Evolutionary conservation across 2,888 invertebrate genomes (phyloP), one percentile per base, ranked within the genome.

Genomic region (Stenurella melanura): DNA sequence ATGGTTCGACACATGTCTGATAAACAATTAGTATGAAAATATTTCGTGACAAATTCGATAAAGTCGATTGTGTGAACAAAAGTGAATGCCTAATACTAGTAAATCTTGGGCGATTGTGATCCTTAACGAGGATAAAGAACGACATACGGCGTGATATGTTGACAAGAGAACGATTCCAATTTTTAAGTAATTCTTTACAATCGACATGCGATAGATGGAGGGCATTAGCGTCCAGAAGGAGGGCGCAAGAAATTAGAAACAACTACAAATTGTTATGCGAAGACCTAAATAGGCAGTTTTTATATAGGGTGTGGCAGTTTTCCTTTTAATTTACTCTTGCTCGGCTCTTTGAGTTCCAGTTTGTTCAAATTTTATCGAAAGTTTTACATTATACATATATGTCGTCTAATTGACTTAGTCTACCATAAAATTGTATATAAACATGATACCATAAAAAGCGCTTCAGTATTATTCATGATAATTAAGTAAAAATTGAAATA

Each of bases 91-190:
- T 77, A 75, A 70, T 77, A 70, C 68, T 72, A 75, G 74, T 73
- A 83, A 78, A 78, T 78, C 79, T 76, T 81, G 74, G 77, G 68
- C 79, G 77, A 79, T 78, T 82, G 81, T 78, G 82, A 78, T 80
- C 73, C 77, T 81, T 75, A 82, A 82, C 80, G 75, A 76, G 80
- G 79, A 79, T 78, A 58, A 78, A 73, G 81, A 78, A 78, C 87
- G 86, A 88, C 88, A 89, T 87, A 88, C 85, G 88, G 89, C 83
- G 83, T 88, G 89, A 89, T 87, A 88, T 87, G 89, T 88, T 89
- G 88, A 89, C 89, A 89, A 87, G 87, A 87, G 85, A 88, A 86
- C 87, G 83, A 85, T 82, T 83, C 82, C 78, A 78, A 82, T 84
- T 83, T 83, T 83, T 80, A 79, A 79, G 81, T 79, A 80, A 81